These are phyloP conservation scores for Chloroceryle inda DNA, from an alignment of 2,797 vertebrate genomes.

Conservation along the genomic window DNA sequence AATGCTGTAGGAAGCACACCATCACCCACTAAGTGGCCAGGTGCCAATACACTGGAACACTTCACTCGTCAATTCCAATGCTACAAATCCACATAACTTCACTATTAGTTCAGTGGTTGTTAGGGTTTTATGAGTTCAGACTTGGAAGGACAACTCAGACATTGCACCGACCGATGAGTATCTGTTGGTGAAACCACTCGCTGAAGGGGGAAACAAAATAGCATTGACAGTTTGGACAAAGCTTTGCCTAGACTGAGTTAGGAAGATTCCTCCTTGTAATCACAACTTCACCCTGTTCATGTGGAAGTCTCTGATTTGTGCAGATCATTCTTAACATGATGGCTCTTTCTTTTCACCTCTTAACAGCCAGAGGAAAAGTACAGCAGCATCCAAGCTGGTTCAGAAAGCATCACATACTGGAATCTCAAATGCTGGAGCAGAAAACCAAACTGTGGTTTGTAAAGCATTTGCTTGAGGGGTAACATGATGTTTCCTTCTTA, in stretches of 20 bases:
- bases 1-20: conserved; percentile 49
- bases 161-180: conserved; percentile 16
- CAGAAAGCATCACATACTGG: not conserved
- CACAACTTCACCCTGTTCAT: not conserved
- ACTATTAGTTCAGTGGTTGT: conserved; percentile 44
- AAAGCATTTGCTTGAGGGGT: not conserved
- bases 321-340: not conserved
- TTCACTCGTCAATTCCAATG: conserved; percentile 60
- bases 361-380: conserved; percentile 16
- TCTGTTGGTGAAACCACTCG: conserved; percentile 26
- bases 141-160: conserved; percentile 59
- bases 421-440: conserved; percentile 9
- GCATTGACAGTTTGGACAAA: conserved; percentile 9
- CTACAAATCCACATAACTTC: conserved; percentile 38
- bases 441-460: conserved; percentile 10
- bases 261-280: not conserved
- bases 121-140: conserved; percentile 21
- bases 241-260: conserved; percentile 16
- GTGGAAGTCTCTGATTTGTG: not conserved
- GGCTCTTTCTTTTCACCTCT: not conserved
- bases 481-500: not conserved
- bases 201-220: not conserved
- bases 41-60: conserved; percentile 40
- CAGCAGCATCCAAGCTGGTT: not conserved
- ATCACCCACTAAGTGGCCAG: conserved; percentile 20